A percentile compares a stretch with the other conserved stretches of the same genome.
These are phyloP conservation scores for Anoplolepis gracilipes DNA, from an alignment of 1,140 invertebrate genomes.

Conservation along the genomic window DNA sequence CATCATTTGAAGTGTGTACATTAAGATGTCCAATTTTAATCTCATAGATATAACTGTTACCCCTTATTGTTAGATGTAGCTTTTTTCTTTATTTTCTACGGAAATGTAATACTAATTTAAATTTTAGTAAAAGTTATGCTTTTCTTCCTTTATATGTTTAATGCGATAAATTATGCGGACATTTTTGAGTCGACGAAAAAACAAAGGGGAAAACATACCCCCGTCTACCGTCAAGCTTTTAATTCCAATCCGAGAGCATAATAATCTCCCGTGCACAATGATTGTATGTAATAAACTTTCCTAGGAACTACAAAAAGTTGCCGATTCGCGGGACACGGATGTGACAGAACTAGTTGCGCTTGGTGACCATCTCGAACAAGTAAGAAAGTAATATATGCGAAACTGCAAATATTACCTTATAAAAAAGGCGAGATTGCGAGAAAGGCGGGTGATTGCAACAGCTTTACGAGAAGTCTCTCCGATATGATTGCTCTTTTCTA, in stretches of 20 bases:
- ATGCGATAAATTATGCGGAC: constrained; percentile 1
- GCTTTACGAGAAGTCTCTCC: constrained; percentile 32
- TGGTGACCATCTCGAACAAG: constrained; percentile 94
- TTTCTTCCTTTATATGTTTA: background rate
- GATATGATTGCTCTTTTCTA: constrained; percentile 66
- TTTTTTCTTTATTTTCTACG: background rate
- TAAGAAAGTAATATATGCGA: constrained; percentile 86
- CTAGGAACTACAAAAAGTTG: constrained; percentile 91
- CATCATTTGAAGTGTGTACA: constrained; percentile 30
- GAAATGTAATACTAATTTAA: constrained; percentile 25
- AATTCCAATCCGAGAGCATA: constrained; percentile 11
- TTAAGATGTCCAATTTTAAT: constrained; percentile 21
- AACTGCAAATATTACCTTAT: constrained; percentile 36
- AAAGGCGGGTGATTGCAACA: constrained; percentile 40
- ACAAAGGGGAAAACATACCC: background rate
- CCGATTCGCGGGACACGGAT: constrained; percentile 90
- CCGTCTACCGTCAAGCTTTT: constrained; percentile 18
- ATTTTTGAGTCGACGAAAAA: constrained; percentile 25
- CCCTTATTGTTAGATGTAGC: constrained; percentile 45
- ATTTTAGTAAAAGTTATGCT: constrained; percentile 4
- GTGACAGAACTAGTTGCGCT: constrained; percentile 91
- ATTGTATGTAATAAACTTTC: constrained; percentile 83
- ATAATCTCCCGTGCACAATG: constrained; percentile 5
- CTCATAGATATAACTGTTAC: constrained; percentile 30
- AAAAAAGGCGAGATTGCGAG: constrained; percentile 36